A percentile compares a stretch with the other conserved stretches of the same genome.
These are phyloP conservation scores for Cathartes aura DNA, from an alignment of 2,113 vertebrate genomes.

Conservation along the genomic window DNA sequence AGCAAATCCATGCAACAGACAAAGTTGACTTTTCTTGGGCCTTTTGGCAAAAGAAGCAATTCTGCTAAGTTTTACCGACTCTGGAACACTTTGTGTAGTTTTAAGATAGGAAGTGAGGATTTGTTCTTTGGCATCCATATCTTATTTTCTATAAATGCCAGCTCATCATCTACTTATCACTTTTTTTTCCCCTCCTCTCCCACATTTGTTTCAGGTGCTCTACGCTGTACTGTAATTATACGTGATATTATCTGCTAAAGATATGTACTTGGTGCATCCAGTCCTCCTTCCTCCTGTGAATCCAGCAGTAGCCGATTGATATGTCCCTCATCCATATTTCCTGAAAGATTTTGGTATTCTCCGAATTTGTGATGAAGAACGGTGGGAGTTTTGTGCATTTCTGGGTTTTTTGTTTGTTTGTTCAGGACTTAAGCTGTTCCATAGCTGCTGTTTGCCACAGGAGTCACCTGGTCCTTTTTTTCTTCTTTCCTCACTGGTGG, in stretches of 20 bases:
- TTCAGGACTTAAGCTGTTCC: background rate
- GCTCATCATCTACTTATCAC: background rate
- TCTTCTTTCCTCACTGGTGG: background rate
- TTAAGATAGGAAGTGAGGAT: background rate
- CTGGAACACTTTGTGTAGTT: background rate
- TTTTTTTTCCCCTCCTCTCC: background rate
- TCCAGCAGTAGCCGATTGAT: background rate
- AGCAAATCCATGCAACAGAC: background rate
- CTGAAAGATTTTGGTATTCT: background rate
- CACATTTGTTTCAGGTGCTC: background rate
- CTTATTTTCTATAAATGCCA: background rate
- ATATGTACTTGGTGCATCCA: background rate
- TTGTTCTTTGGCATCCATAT: background rate
- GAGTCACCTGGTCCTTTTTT: background rate
- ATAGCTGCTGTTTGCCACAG: background rate
- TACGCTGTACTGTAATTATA: background rate
- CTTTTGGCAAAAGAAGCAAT: background rate
- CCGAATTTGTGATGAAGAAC: background rate
- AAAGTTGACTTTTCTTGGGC: background rate
- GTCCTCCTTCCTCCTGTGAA: background rate
- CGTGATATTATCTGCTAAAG: background rate
- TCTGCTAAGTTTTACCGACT: background rate
- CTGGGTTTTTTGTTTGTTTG: background rate
- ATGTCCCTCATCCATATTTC: background rate
- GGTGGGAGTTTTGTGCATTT: background rate